Conservation (phyloP, 2,888 invertebrate genomes). For the Watsonalla binaria region DNA sequence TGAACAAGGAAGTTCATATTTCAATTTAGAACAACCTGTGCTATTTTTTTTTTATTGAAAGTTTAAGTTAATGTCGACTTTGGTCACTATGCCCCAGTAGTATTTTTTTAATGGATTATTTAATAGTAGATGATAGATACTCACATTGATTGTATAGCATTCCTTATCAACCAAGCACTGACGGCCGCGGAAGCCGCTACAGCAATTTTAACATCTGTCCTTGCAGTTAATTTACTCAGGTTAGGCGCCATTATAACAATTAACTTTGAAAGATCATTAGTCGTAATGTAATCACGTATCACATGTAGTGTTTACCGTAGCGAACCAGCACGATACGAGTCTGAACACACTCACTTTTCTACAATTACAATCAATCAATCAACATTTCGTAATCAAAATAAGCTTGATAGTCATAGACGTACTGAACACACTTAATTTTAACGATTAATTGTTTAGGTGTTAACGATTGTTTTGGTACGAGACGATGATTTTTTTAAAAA, state of each 20-base stretch:
- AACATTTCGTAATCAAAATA: neutral
- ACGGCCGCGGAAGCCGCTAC: slow-evolving; percentile 82
- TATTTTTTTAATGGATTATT: slow-evolving; percentile 8
- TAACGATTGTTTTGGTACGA: too few relatives aligned
- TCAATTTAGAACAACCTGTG: too few relatives aligned
- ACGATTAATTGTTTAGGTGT: too few relatives aligned
- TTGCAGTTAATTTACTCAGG: slow-evolving; percentile 85
- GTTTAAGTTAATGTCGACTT: too few relatives aligned
- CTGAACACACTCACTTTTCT: neutral
- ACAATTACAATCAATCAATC: neutral
- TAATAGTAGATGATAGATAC: slow-evolving; percentile 6
- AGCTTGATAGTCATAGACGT: too few relatives aligned
- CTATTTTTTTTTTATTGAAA: too few relatives aligned
- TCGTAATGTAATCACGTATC: neutral
- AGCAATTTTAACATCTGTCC: slow-evolving; percentile 81
- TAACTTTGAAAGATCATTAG: neutral
- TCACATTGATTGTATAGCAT: slow-evolving; percentile 74
- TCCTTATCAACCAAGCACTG: slow-evolving; percentile 77
- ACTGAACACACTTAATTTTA: too few relatives aligned
- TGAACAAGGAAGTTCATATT: neutral
- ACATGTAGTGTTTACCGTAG: neutral
- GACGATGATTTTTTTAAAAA: too few relatives aligned
- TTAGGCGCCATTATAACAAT: slow-evolving; percentile 82
- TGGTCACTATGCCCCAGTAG: neutral
- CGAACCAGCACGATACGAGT: neutral